Evolutionary conservation across 2,797 vertebrate genomes (phyloP).

Genomic region (Loriculus beryllinus): DNA sequence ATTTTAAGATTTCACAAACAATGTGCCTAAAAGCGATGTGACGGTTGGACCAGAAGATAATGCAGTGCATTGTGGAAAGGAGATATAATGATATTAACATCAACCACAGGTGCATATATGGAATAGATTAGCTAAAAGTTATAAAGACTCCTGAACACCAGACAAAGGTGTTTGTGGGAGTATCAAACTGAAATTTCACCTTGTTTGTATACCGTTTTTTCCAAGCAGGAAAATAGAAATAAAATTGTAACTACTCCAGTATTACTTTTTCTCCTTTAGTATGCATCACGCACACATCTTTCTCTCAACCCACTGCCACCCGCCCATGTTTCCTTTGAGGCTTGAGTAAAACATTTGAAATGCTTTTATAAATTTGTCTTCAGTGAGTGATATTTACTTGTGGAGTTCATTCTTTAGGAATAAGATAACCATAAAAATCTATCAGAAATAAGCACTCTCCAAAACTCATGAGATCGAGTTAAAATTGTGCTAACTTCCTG

Average conservation of each 20-base stretch:
- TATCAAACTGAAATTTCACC: background rate
- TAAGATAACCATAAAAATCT: background rate
- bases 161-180: background rate
- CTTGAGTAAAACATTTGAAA: background rate
- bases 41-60: background rate
- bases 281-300: too few relatives aligned
- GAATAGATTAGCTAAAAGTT: background rate
- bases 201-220: background rate
- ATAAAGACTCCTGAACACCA: background rate
- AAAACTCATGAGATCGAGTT: background rate
- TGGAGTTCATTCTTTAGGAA: background rate
- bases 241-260: background rate
- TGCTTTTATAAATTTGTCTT: background rate
- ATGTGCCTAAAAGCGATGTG: rapidly evolving
- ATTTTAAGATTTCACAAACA: background rate
- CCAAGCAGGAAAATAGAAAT: background rate
- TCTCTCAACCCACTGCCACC: rapidly evolving
- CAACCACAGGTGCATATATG: background rate
- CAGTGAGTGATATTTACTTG: background rate
- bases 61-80: background rate
- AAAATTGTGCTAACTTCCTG: background rate
- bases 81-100: background rate
- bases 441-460: background rate
- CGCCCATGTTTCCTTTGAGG: background rate
- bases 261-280: background rate